Percentiles rank a stretch among this genome's conserved stretches.
Evolutionary conservation across 1,140 invertebrate species (phyloP).

Genomic region (Apolygus lucorum): DNA sequence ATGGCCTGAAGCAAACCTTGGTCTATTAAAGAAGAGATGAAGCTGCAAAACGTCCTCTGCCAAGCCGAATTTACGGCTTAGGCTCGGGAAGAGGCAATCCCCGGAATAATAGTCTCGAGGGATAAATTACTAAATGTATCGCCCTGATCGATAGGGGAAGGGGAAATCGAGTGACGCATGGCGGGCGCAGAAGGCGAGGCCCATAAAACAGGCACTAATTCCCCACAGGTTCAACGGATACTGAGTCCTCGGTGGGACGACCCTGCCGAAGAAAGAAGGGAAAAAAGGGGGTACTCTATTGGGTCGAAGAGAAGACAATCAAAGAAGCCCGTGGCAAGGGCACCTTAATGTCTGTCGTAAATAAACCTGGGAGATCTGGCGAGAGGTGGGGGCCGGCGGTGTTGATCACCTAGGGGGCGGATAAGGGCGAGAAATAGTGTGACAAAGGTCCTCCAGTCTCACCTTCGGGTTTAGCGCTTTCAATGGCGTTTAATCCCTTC

Average conservation of each 20-base stretch:
- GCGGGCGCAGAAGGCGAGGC: neutral
- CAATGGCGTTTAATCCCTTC: too few species aligned
- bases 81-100: neutral
- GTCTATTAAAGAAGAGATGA: slow-evolving; percentile 1
- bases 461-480: neutral
- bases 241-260: too few species aligned
- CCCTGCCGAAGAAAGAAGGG: neutral
- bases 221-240: neutral
- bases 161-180: neutral
- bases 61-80: neutral
- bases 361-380: neutral
- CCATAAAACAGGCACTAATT: slow-evolving; percentile 10
- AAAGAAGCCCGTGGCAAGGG: neutral
- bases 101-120: slow-evolving; percentile 5
- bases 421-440: neutral
- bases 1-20: neutral
- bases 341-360: slow-evolving; percentile 14
- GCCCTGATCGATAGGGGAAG: neutral
- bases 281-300: neutral
- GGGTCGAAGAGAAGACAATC: neutral
- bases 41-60: neutral
- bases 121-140: slow-evolving; percentile 12
- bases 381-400: neutral
- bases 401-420: neutral
- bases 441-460: neutral